Evolutionary conservation across 2,797 vertebrate genomes (phyloP).

Genomic region (Merluccius polli): DNA sequence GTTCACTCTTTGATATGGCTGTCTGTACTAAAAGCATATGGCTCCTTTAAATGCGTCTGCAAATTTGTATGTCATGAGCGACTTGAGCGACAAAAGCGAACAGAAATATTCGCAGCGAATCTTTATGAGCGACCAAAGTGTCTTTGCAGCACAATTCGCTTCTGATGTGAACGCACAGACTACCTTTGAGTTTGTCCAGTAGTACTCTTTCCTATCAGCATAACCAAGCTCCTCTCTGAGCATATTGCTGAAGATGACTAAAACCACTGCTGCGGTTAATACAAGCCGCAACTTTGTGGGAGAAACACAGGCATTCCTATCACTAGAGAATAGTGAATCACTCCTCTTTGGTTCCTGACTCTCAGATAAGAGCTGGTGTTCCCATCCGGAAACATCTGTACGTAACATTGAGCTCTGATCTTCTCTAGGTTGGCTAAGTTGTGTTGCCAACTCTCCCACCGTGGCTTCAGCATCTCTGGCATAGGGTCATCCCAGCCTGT

Average conservation of each 20-base stretch:
- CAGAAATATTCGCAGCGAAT: no score
- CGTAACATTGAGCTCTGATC: constrained; percentile 1
- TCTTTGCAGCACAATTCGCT: no score
- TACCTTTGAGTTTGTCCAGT: constrained; percentile 12
- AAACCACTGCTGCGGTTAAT: constrained; percentile 1
- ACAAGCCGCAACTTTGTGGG: constrained; percentile 16
- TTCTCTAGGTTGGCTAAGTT: not conserved
- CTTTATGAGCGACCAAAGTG: no score
- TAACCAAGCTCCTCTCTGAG: constrained; percentile 9
- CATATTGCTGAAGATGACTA: constrained; percentile 2
- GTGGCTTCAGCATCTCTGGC: not conserved
- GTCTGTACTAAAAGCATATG: no score
- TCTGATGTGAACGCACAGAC: no score
- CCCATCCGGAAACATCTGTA: not conserved
- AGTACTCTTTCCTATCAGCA: constrained; percentile 13
- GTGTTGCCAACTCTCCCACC: constrained; percentile 3
- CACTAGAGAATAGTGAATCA: constrained; percentile 16
- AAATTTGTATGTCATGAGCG: no score
- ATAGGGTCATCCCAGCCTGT: constrained; percentile 13
- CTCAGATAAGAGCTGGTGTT: constrained; percentile 3
- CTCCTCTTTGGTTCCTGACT: constrained; percentile 5
- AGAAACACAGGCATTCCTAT: constrained; percentile 12
- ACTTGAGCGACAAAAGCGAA: no score
- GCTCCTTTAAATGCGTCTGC: no score
- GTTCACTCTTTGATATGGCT: no score